phyloP scores from a whole-genome alignment of 2,113 vertebrate genomes.

The Lepus americanus region DNA sequence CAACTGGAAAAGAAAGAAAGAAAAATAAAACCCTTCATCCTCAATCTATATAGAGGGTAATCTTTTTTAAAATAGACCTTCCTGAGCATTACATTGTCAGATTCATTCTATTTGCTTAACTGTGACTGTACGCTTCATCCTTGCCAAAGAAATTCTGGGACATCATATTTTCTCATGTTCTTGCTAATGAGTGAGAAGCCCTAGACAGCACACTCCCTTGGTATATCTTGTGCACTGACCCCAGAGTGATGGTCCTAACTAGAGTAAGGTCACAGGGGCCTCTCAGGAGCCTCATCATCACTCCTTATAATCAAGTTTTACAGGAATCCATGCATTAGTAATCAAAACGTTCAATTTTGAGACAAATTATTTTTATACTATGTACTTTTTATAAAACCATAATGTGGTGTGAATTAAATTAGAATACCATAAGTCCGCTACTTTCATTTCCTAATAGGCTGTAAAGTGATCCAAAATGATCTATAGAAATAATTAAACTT shows the following conservation, averaged over 20 bases:
- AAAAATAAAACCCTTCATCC: background rate
- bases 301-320: conserved; percentile 36
- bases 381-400: conserved; percentile 48
- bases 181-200: conserved; percentile 63
- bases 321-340: conserved; percentile 21
- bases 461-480: conserved; percentile 69
- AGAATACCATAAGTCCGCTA: conserved; percentile 23
- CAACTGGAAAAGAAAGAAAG: conserved; percentile 13
- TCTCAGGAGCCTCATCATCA: conserved; percentile 24
- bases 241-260: background rate
- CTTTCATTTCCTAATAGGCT: conserved; percentile 69
- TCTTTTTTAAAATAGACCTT: conserved; percentile 32
- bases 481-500: conserved; percentile 78
- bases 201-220: background rate
- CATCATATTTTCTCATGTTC: conserved; percentile 2
- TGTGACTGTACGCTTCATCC: background rate
- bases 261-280: background rate
- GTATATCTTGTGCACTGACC: conserved; percentile 22
- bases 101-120: conserved; percentile 65
- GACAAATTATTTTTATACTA: conserved; percentile 59
- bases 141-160: conserved; percentile 46
- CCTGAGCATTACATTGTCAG: conserved; percentile 25
- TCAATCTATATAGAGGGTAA: background rate
- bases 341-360: conserved; percentile 55
- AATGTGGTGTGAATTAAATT: conserved; percentile 62